Conservation (phyloP, 2,113 vertebrate genomes). For the Paramormyrops kingsleyae region DNA sequence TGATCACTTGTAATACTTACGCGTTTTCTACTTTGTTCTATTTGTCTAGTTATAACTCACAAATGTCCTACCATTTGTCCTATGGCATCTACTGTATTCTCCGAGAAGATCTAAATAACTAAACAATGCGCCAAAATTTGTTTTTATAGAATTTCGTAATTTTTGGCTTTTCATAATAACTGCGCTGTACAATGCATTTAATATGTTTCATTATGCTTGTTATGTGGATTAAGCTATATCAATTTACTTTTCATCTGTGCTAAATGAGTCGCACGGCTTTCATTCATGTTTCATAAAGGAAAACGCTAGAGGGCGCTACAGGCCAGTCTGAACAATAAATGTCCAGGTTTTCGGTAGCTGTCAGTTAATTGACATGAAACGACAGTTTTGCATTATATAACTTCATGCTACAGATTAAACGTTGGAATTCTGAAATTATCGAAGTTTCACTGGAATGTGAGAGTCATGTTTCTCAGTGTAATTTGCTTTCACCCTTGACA, state of each 20-base stretch:
- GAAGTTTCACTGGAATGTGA: not conserved
- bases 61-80: not conserved
- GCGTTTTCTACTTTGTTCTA: not conserved
- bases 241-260: not conserved
- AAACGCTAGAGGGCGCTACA: constrained; percentile 53
- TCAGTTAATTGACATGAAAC: not conserved
- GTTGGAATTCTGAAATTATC: not conserved
- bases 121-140: not conserved
- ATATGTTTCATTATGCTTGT: not conserved
- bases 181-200: not conserved
- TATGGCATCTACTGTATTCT: not conserved
- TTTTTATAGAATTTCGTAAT: not conserved
- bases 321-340: constrained; percentile 28
- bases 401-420: not conserved
- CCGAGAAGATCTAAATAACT: not conserved
- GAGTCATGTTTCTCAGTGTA: not conserved
- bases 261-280: constrained; percentile 13
- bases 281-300: constrained; percentile 26
- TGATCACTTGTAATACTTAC: not conserved
- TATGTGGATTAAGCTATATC: not conserved
- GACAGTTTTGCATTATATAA: not conserved
- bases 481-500: not conserved
- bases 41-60: not conserved
- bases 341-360: not conserved
- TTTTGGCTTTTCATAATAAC: not conserved